A percentile compares a stretch with the other conserved stretches of the same genome.
These are phyloP conservation scores for Protaetia brevitarsis DNA, from an alignment of 1,140 invertebrate species.

Conservation along the genomic window DNA sequence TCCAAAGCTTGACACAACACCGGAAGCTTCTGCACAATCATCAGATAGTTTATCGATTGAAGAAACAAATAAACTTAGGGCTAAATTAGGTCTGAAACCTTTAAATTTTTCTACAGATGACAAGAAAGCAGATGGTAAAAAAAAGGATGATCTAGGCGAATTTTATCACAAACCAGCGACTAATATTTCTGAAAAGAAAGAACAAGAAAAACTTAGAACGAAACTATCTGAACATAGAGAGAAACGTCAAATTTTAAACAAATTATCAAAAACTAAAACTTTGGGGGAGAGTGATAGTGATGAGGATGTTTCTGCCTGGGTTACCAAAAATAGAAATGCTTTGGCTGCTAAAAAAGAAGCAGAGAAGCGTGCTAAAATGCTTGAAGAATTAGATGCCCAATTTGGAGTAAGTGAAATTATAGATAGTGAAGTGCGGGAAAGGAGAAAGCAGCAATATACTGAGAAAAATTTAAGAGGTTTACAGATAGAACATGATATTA, in stretches of 20 bases:
- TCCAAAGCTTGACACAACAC: slow-evolving; percentile 44
- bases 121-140: slow-evolving; percentile 52
- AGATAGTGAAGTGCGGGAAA: slow-evolving; percentile 69
- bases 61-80: slow-evolving; percentile 88
- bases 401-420: slow-evolving; percentile 87
- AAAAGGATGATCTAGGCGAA: slow-evolving; percentile 79
- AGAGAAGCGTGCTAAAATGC: slow-evolving; percentile 81
- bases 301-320: slow-evolving; percentile 74
- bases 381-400: slow-evolving; percentile 93
- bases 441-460: slow-evolving; percentile 63
- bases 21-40: slow-evolving; percentile 45
- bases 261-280: slow-evolving; percentile 63
- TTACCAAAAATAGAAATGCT: slow-evolving; percentile 73
- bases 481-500: slow-evolving; percentile 81
- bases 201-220: slow-evolving; percentile 78
- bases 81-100: slow-evolving; percentile 91
- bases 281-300: slow-evolving; percentile 73
- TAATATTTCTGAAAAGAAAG: slow-evolving; percentile 73
- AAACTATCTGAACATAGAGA: slow-evolving; percentile 75
- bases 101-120: slow-evolving; percentile 62
- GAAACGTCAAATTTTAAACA: slow-evolving; percentile 76
- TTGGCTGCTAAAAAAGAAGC: slow-evolving; percentile 83
- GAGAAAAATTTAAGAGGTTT: slow-evolving; percentile 76
- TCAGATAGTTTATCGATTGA: slow-evolving; percentile 75
- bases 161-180: slow-evolving; percentile 91